A percentile compares a stretch with the other conserved stretches of the same genome.
Evolutionary conservation across 2,888 invertebrate genomes (phyloP).

Genomic region (Tetranychus truncatus): DNA sequence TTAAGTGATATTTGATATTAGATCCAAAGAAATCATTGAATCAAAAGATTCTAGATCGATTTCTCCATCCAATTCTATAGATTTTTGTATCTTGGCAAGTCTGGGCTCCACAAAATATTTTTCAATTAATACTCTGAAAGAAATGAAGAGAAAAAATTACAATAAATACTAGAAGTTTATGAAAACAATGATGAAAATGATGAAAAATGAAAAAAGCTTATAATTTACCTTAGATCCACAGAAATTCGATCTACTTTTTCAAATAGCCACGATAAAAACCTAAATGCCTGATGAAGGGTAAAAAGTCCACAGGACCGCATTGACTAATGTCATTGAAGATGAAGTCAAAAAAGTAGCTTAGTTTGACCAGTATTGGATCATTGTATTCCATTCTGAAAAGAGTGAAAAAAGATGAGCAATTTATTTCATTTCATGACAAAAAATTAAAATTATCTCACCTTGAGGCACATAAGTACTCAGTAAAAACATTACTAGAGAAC

Average conservation of each 20-base stretch:
- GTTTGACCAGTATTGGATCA: constrained; percentile 42
- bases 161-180: background rate
- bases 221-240: background rate
- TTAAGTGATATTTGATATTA: constrained; percentile 20
- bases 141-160: background rate
- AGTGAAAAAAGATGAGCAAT: background rate
- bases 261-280: constrained; percentile 35
- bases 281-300: constrained; percentile 49
- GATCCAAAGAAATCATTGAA: constrained; percentile 24
- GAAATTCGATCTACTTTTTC: background rate
- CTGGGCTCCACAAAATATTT: constrained; percentile 17
- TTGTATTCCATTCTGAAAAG: constrained; percentile 10
- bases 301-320: constrained; percentile 64
- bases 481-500: constrained; percentile 42
- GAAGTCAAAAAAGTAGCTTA: constrained; percentile 56
- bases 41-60: background rate
- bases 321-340: constrained; percentile 83
- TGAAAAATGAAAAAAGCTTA: background rate
- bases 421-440: too few relatives aligned
- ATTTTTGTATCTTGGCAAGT: background rate
- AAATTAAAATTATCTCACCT: constrained; percentile 32
- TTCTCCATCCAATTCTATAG: background rate
- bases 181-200: too few relatives aligned
- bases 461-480: constrained; percentile 61
- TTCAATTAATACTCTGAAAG: constrained; percentile 16